These are phyloP conservation scores for Sphaerophoria rueppellii DNA, from an alignment of 2,888 invertebrate genomes.

Conservation along the genomic window DNA sequence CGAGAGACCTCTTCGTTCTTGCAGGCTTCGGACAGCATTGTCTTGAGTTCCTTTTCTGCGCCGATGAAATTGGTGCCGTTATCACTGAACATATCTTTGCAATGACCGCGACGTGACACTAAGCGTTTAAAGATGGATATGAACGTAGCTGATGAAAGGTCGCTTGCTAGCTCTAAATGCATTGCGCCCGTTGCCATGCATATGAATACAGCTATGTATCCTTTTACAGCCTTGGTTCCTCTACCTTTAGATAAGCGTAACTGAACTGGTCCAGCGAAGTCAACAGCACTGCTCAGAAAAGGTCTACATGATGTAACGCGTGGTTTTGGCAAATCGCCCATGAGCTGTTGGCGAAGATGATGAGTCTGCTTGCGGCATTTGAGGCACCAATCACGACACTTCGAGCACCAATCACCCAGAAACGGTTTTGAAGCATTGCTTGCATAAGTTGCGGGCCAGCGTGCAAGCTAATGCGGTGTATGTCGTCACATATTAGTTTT, in stretches of 20 bases:
- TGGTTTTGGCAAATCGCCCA: background rate
- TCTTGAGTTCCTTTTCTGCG: slow-evolving; percentile 19
- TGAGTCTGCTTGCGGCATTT: slow-evolving; percentile 6
- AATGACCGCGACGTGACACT: background rate
- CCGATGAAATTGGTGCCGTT: slow-evolving; percentile 29
- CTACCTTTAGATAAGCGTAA: background rate
- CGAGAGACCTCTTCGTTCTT: slow-evolving; percentile 3
- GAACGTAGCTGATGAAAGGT: slow-evolving; percentile 33
- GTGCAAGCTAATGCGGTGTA: slow-evolving; percentile 14
- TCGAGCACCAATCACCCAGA: background rate
- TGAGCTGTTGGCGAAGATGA: slow-evolving; percentile 10
- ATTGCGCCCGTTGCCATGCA: slow-evolving; percentile 15
- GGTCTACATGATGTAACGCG: background rate
- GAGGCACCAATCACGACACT: background rate
- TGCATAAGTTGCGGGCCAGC: slow-evolving; percentile 29
- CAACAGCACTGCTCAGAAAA: background rate
- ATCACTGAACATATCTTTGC: slow-evolving; percentile 1
- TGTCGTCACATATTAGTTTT: slow-evolving; percentile 2
- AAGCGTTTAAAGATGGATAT: slow-evolving; percentile 37
- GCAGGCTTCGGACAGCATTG: background rate
- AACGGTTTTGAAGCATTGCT: background rate
- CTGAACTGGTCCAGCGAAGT: background rate
- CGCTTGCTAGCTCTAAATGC: slow-evolving; percentile 32
- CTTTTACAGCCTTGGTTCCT: background rate
- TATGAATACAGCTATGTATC: slow-evolving; percentile 3